Base-by-base conservation (phyloP, 2,888 invertebrate genomes). In the Leptodirus hochenwartii region DNA sequence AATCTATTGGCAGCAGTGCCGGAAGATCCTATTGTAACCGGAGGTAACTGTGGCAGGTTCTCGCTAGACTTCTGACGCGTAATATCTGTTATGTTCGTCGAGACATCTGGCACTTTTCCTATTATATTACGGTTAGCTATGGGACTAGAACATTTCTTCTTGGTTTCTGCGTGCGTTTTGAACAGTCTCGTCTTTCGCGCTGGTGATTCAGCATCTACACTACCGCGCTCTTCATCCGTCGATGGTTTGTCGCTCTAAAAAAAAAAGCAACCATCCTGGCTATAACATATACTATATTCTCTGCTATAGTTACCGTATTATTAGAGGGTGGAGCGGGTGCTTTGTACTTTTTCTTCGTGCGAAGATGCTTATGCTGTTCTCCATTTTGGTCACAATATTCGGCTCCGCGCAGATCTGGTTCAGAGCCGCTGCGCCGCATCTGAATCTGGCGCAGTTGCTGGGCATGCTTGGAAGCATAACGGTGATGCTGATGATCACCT, bases 141-240 rank as follows among this genome's bases (percentile, higher is more conserved):
- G 37, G 49, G 49, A 49, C 47, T 51, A 47, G 49, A 47, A 36
- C 46, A 37, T 36, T 44, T 51, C 44, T 67, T 67, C 54, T 69
- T 71, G 34, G 73, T 71, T 58, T 78, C 76, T 29, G 72, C 72
- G 47, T 73, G 67, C 27, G 76, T 77, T 57, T 73, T 76, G 50
- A 79, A 80, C 22, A 79, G 59, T 28, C 77, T 64, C 25, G 69
- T 59, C 47, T 69, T 67, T 36, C 67, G 58, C 35, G 60, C 60
- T 4, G 53, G 52, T 5, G 49, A 41, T 25, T 40, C 41, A 11
- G 37, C 36, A 24, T 42, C 44, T n/a, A 37, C 25, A 13, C 34
- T 31, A 15, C 29, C 33, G n/a, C n/a, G n/a, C n/a, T n/a, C n/a
- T n/a, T n/a, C n/a, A n/a, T n/a, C n/a, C n/a, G n/a, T n/a, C n/a